phyloP scores from a whole-genome alignment of 1,140 invertebrate species.

The Tetragnatha versicolor region DNA sequence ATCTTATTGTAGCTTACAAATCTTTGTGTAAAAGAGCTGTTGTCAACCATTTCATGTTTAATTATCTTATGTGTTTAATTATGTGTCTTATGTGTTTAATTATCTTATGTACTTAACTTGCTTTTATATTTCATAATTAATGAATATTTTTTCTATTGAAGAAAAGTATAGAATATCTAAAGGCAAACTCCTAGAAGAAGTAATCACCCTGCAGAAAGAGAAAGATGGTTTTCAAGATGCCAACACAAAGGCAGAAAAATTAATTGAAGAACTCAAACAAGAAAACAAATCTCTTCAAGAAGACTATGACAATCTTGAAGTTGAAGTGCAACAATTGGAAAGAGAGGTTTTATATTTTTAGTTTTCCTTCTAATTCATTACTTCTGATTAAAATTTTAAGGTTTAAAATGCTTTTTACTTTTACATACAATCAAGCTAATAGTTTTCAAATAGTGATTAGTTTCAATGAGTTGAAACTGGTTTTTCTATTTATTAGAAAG shows the following conservation, averaged over 20 bases:
- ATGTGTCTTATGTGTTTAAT: too few relatives aligned
- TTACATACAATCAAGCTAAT: too few relatives aligned
- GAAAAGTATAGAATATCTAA: slow-evolving; percentile 40
- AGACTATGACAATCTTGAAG: slow-evolving; percentile 23
- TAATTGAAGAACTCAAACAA: slow-evolving; percentile 35
- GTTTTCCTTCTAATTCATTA: not conserved
- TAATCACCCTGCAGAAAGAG: slow-evolving; percentile 9
- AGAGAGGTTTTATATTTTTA: slow-evolving; percentile 24
- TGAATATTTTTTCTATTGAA: not conserved
- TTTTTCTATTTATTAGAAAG: slow-evolving; percentile 18
- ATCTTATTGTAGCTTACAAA: too few relatives aligned
- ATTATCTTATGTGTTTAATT: too few relatives aligned
- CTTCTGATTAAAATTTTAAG: not conserved
- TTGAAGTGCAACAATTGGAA: slow-evolving; percentile 36
- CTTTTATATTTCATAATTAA: not conserved
- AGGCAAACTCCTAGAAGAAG: slow-evolving; percentile 30
- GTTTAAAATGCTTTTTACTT: not conserved
- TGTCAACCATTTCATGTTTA: too few relatives aligned
- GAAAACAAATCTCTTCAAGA: slow-evolving; percentile 24
- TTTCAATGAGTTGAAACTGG: not conserved
- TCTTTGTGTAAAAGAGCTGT: too few relatives aligned
- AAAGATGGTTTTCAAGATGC: slow-evolving; percentile 18
- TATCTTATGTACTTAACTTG: too few relatives aligned
- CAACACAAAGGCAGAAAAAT: not conserved
- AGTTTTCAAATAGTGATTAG: too few relatives aligned